These are phyloP conservation scores for Lithobates sylvaticus DNA, from an alignment of 2,797 vertebrate genomes.

Conservation along the genomic window DNA sequence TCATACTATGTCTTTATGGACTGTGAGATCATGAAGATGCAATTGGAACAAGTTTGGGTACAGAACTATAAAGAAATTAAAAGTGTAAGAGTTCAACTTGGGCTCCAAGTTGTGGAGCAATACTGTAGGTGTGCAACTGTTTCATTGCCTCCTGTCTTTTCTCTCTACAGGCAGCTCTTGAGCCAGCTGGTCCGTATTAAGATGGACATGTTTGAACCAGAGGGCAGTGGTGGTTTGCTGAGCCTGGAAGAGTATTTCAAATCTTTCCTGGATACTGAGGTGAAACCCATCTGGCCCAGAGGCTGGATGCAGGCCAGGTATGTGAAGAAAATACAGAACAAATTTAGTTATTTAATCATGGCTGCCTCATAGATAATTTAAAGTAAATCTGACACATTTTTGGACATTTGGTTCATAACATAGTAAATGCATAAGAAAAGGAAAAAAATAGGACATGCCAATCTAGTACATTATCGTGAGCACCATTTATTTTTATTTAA, in stretches of 20 bases:
- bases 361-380: too few relatives aligned
- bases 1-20: too few relatives aligned
- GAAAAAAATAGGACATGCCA: too few relatives aligned
- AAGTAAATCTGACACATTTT: background rate
- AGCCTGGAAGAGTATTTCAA: constrained; percentile 96
- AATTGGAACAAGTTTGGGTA: too few relatives aligned
- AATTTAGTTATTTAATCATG: background rate
- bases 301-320: constrained; percentile 99
- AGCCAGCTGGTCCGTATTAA: constrained; percentile 83
- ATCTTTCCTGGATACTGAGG: constrained; percentile 92
- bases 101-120: background rate
- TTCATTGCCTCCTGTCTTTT: background rate
- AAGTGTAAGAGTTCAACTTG: too few relatives aligned
- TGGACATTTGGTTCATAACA: too few relatives aligned
- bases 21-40: too few relatives aligned
- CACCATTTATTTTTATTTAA: too few relatives aligned
- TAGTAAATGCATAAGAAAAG: too few relatives aligned
- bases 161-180: constrained; percentile 82
- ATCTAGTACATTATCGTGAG: too few relatives aligned
- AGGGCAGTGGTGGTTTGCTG: constrained; percentile 74
- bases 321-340: constrained; percentile 55
- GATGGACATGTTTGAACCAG: constrained; percentile 80
- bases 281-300: constrained; percentile 96
- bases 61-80: too few relatives aligned
- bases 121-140: background rate